These are phyloP conservation scores for Blomia tropicalis DNA, from an alignment of 2,888 invertebrate species.

Conservation along the genomic window DNA sequence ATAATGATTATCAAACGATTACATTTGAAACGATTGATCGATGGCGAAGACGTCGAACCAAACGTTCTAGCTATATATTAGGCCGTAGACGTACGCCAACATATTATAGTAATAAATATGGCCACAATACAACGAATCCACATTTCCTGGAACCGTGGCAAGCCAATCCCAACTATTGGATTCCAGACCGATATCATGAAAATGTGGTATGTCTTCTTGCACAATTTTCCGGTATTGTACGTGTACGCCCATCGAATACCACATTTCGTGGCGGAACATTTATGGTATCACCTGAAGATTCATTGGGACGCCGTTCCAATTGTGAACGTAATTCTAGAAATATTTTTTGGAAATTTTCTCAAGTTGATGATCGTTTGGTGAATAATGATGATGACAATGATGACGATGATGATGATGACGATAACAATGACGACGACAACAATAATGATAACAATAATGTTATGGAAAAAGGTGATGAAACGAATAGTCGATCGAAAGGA, in stretches of 20 bases:
- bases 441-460: no score
- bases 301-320: conserved; percentile 9
- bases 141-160: conserved; percentile 8
- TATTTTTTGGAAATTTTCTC: conserved; percentile 11
- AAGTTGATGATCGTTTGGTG: not conserved
- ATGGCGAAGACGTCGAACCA: no score
- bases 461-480: not conserved
- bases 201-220: conserved; percentile 3
- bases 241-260: not conserved
- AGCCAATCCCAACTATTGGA: conserved; percentile 14
- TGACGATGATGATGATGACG: not conserved
- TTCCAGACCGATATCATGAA: not conserved
- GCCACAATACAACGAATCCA: no score
- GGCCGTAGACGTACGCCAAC: no score
- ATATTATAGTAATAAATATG: no score
- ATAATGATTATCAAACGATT: no score
- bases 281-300: conserved; percentile 4
- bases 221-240: not conserved
- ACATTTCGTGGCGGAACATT: conserved; percentile 14
- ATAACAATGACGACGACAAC: not conserved
- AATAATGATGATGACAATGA: not conserved
- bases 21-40: no score
- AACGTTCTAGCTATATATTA: no score
- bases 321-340: conserved; percentile 12
- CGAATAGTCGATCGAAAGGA: not conserved